Evolutionary conservation across 2,113 vertebrate genomes (phyloP), one percentile per base, ranked within the genome.

Genomic region (Seriola rivoliana): DNA sequence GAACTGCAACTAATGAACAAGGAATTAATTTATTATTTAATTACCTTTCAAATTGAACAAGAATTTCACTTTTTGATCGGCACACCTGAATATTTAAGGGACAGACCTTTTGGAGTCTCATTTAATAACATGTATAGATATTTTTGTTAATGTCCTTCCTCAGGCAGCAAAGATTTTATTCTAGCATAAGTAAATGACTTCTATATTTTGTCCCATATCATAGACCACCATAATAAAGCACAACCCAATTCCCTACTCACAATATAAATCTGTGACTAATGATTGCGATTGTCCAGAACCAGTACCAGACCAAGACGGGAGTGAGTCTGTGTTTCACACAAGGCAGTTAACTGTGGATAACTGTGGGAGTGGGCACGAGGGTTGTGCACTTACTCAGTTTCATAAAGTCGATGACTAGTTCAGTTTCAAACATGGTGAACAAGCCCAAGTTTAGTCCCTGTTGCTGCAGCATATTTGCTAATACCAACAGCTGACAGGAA

Each of bases 401-500:
- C 19, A 48, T 9, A 54, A 63, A 13, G 3, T 40, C 36, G 8
- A 58, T 65, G 14, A 67, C 54, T 7, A 44, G 13, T 8, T 58
- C 11, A 21, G 8, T 68, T 46, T 62, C 46, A 55, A 52, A 60
- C 21, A 32, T 6, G 32, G 34, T 6, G 2, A 66, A 19, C 5
- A 48, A 16, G 32, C 21, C 19, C 11, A 12, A 34, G 34, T 48
- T 44, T 46, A 72, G 75, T 83, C 80, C 55, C 60, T 59, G 54
- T 66, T 74, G 16, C 34, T 57, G 64, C 32, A 5, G 58, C 2
- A 38, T 4, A 70, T 71, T 52, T 52, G 32, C 40, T 3, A 46
- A 77, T 34, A 17, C 19, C 63, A 65, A 17, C 44, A 57, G 29
- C 16, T 60, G 62, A 79, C 62, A 80, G 71, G 64, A 87, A 85